Evolutionary conservation across 2,888 invertebrate genomes (phyloP), one percentile per base, ranked within the genome.

Genomic region (Strigamia crassipes): DNA sequence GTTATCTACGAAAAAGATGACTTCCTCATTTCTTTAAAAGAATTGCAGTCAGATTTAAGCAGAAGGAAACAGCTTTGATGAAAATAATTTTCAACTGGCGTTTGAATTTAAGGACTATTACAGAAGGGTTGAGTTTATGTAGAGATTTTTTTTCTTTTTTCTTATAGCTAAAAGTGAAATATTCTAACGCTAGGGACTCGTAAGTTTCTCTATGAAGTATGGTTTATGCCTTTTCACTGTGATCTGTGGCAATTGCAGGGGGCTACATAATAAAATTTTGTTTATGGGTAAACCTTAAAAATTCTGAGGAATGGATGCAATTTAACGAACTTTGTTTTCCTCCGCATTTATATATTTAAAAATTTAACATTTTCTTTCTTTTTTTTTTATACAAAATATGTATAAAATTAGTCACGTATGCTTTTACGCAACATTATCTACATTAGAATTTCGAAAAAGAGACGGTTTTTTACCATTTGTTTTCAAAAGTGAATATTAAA

Each of bases 231-330:
- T 73, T 73, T 73, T 73, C 73, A 73, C 27, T 73, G 31, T 27
- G 73, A 73, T 27, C 73, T 73, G 73, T 73, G 73, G 73, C 73
- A 73, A 73, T 73, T 73, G 73, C 73, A 31, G 73, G 73, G 56
- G 73, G 23, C 73, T 73, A 23, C 73, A 73, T 73, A 73, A 73
- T 73, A 73, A 73, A 73, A 73, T 73, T 27, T 73, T 73, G 73
- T 73, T 73, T 73, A 73, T 73, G 73, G 73, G 27, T 73, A 73
- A 73, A 73, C 73, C 73, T 73, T 31, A 73, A 73, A 73, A 73
- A 73, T 31, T 73, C 73, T 27, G 27, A 73, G 73, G 73, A 73
- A 73, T 73, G 73, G 73, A 27, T 73, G 73, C 13, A 73, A 73
- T 73, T 73, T 73, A 73, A 13, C 66, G 27, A 73, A 31, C 18